These are phyloP conservation scores for Mamestra configurata DNA, from an alignment of 1,140 invertebrate species.

Conservation along the genomic window DNA sequence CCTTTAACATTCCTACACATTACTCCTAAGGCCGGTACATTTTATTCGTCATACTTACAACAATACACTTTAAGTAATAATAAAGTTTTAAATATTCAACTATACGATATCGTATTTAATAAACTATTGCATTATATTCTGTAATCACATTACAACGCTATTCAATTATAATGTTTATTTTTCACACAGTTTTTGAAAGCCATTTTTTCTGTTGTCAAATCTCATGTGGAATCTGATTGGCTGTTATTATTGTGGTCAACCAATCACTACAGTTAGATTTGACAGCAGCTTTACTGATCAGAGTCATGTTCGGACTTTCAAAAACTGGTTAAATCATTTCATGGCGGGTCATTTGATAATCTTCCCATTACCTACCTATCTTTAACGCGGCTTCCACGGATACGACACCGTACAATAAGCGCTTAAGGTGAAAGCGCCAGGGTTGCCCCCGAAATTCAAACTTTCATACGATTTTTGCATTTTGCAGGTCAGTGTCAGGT, in stretches of 20 bases:
- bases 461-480: too few relatives aligned
- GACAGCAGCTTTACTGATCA: neutral
- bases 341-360: neutral
- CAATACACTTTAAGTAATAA: slow-evolving; percentile 82
- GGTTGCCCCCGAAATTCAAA: too few relatives aligned
- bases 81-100: slow-evolving; percentile 83
- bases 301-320: neutral
- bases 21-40: slow-evolving; percentile 86
- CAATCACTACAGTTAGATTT: neutral
- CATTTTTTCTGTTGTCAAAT: neutral
- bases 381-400: slow-evolving; percentile 1
- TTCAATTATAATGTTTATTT: slow-evolving; percentile 22
- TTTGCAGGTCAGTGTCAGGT: too few relatives aligned
- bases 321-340: neutral
- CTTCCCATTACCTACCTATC: slow-evolving; percentile 10
- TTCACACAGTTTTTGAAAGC: neutral
- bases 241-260: neutral
- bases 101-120: slow-evolving; percentile 66
- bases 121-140: slow-evolving; percentile 76
- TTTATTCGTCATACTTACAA: slow-evolving; percentile 77
- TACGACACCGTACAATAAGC: slow-evolving; percentile 24
- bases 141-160: slow-evolving; percentile 69
- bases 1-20: slow-evolving; percentile 78
- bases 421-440: too few relatives aligned
- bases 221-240: neutral